Evolutionary conservation across 2,888 invertebrate species (phyloP), one percentile per base, ranked within the genome.

Genomic region (Oxycera nigricornis): DNA sequence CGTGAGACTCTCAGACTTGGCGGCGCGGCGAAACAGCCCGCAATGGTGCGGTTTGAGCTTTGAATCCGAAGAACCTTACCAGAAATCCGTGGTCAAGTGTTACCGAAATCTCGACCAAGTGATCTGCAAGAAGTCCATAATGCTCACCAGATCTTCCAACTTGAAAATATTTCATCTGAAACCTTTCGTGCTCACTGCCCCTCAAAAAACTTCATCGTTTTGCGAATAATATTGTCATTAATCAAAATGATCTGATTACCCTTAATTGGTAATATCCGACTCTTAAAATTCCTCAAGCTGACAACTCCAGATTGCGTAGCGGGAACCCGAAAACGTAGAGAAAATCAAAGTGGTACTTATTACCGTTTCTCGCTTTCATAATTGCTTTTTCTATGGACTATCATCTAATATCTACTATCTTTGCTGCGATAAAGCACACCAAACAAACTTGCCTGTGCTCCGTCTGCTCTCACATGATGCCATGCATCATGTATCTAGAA

Each of bases 361-460:
- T 30, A 52, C 70, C 70, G 52, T 31, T 70, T 52, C 22, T 52
- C 22, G 52, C 31, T 31, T 70, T 30, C 55, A 31, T 31, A 55
- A 70, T 55, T 70, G 46, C 68, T 46, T 68, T 68, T 31, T 68
- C 68, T 26, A 68, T 68, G 68, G 52, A 30, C 68, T 50, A 28
- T 68, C 68, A 50, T 30, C 20, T 4, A 35, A 14, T 20, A 35
- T 14, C 35, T 20, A 17, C 22, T 20, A 30, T 30, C 30, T 68
- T n/a, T 24, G 14, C 55, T 22, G 46, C 24, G 20, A 70, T 70
- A 52, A 11, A 39, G 20, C 1, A 9, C 62, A 39, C 28, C 20
- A 17, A 17, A 50, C 14, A 67, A 67, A 67, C 11, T n/a, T n/a
- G n/a, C n/a, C n/a, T n/a, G 46, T 26, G 14, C 11, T 24, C 28